Evolutionary conservation across 1,140 invertebrate species (phyloP).

Genomic region (Drosophila sturtevanti): DNA sequence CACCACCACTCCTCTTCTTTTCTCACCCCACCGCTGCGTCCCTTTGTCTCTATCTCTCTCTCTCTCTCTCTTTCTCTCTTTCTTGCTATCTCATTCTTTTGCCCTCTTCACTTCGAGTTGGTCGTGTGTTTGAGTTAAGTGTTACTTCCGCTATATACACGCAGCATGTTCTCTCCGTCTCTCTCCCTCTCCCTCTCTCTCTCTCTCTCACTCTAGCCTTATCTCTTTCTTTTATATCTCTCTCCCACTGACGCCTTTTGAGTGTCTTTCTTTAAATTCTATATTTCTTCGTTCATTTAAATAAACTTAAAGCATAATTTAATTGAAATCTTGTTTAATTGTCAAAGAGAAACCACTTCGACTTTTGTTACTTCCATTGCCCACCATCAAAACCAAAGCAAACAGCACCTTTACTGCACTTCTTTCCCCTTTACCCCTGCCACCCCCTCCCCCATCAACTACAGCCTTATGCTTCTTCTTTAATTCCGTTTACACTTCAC

Average conservation of each 20-base stretch:
- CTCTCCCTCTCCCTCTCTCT: slow-evolving; percentile 28
- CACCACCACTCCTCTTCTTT: neutral
- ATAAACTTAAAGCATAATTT: slow-evolving; percentile 1
- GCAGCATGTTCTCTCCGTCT: slow-evolving; percentile 5
- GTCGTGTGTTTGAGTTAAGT: slow-evolving; percentile 65
- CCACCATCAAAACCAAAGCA: neutral
- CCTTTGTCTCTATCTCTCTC: slow-evolving; percentile 16
- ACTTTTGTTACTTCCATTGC: neutral
- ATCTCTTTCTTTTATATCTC: neutral
- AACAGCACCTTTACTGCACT: neutral
- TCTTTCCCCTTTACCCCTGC: neutral
- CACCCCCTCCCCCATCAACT: neutral
- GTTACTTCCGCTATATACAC: slow-evolving; percentile 70
- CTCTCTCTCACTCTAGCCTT: no score
- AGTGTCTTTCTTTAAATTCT: neutral
- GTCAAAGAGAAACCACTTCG: neutral
- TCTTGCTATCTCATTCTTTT: neutral
- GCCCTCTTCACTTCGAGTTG: slow-evolving; percentile 13
- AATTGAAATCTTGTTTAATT: slow-evolving; percentile 2
- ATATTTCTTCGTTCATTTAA: neutral
- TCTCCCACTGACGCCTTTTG: neutral
- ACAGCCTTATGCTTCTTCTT: no score
- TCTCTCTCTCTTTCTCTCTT: slow-evolving; percentile 8
- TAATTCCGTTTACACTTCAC: slow-evolving; percentile 48
- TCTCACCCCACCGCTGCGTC: slow-evolving; percentile 7